Conservation (phyloP, 2,113 vertebrate genomes). For the Gavialis gangeticus region DNA sequence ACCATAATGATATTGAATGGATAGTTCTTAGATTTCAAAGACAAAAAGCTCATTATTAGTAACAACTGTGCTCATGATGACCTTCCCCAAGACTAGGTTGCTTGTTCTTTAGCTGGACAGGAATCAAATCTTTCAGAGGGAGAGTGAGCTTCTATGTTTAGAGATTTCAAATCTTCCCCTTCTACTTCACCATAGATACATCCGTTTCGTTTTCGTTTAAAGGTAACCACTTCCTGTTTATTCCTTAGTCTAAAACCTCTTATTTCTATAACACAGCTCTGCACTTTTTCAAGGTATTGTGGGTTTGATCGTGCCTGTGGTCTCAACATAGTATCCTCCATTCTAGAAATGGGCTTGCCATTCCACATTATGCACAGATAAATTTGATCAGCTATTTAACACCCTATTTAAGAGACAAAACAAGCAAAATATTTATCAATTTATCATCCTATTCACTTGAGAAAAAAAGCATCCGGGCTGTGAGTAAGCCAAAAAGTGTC, state of each 20-base stretch:
- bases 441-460: background rate
- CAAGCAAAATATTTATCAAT: background rate
- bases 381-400: background rate
- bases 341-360: background rate
- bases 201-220: background rate
- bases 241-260: slow-evolving; percentile 25
- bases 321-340: background rate
- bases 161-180: slow-evolving; percentile 8
- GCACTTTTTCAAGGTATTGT: background rate
- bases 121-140: fast-evolving
- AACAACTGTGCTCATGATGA: fast-evolving
- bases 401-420: background rate
- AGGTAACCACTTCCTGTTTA: slow-evolving; percentile 62
- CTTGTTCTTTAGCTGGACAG: background rate
- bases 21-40: background rate
- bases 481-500: background rate
- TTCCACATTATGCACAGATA: fast-evolving
- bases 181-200: background rate
- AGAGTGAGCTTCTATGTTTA: background rate
- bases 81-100: too few relatives aligned
- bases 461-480: background rate
- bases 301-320: background rate
- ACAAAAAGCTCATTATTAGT: background rate
- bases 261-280: background rate
- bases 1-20: background rate